phyloP scores from a whole-genome alignment of 2,888 invertebrate species.

The Rhyacophila evoluta region DNA sequence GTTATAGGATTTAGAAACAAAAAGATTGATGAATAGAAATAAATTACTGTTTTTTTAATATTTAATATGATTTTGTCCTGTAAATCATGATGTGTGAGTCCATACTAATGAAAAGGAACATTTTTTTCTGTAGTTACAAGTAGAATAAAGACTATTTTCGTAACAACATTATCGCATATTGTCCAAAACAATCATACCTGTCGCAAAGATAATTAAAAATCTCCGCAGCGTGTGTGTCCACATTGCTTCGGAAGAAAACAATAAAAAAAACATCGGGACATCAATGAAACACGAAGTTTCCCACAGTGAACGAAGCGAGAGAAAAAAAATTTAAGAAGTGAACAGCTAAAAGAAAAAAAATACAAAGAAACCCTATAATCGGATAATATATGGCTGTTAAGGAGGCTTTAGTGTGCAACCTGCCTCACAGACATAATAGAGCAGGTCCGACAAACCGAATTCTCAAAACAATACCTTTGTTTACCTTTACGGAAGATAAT shows the following conservation, averaged over 20 bases:
- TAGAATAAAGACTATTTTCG: conserved; percentile 32
- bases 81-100: too few species aligned
- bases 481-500: neutral
- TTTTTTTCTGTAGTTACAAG: neutral
- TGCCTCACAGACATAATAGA: conserved; percentile 9
- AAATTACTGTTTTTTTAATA: too few species aligned
- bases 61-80: too few species aligned
- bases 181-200: conserved; percentile 44
- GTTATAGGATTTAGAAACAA: too few species aligned
- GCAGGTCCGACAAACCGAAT: conserved; percentile 5
- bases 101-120: neutral
- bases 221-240: conserved; percentile 50
- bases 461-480: conserved; percentile 22
- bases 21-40: too few species aligned
- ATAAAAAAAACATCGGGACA: conserved; percentile 20
- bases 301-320: conserved; percentile 44
- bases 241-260: neutral
- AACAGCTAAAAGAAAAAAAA: conserved; percentile 43
- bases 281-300: conserved; percentile 50
- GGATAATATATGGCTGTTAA: conserved; percentile 50
- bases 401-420: conserved; percentile 25
- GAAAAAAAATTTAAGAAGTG: conserved; percentile 45
- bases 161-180: conserved; percentile 41
- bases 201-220: conserved; percentile 48
- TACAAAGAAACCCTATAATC: conserved; percentile 51